phyloP scores from a whole-genome alignment of 2,113 vertebrate genomes.

The Peromyscus leucopus region DNA sequence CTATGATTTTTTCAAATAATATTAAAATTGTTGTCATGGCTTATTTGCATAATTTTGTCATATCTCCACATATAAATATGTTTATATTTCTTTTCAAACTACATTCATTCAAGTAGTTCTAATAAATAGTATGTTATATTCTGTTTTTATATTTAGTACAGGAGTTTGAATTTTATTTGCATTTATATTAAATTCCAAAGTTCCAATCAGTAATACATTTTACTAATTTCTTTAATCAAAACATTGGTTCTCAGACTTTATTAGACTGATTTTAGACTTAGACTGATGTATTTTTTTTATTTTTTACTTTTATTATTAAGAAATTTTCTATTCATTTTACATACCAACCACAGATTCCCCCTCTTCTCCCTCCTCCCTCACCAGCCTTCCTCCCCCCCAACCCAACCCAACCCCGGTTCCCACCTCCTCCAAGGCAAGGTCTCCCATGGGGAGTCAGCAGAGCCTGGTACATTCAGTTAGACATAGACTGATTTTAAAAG shows the following conservation, averaged over 20 bases:
- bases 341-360: too few species aligned
- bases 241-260: background rate
- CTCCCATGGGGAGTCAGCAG: too few species aligned
- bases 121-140: background rate
- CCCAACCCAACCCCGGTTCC: too few species aligned
- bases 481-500: background rate
- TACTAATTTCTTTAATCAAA: background rate
- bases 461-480: background rate
- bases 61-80: background rate
- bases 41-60: background rate
- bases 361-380: too few species aligned
- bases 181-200: background rate
- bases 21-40: background rate
- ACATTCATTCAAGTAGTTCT: background rate
- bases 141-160: background rate
- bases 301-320: too few species aligned
- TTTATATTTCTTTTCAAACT: background rate
- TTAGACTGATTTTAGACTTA: background rate
- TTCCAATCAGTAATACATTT: background rate
- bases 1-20: background rate
- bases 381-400: too few species aligned
- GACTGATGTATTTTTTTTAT: background rate
- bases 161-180: background rate
- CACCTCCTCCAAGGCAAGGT: too few species aligned
- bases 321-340: too few species aligned